Conservation (phyloP, 1,140 invertebrate genomes). For the Procambarus virginalis region DNA sequence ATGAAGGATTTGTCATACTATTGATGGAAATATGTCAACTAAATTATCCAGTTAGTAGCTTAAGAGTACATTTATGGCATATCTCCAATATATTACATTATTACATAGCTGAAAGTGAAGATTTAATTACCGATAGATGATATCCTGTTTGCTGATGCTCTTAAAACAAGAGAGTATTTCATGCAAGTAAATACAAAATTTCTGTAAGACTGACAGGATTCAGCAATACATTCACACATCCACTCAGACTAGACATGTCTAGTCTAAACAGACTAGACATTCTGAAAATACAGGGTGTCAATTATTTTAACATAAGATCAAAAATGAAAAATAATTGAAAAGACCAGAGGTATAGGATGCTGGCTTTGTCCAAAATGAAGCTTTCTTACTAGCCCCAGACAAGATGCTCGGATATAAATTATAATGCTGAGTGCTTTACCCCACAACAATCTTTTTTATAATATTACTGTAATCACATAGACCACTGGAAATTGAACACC, state of each 20-base stretch:
- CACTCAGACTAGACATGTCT: slow-evolving; percentile 47
- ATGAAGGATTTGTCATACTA: no score
- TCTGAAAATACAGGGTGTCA: slow-evolving; percentile 11
- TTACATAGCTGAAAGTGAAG: no score
- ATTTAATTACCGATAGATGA: no score
- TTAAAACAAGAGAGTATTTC: not conserved
- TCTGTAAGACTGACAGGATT: slow-evolving; percentile 11
- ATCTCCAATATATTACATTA: no score
- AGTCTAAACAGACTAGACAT: not conserved
- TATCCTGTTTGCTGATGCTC: no score
- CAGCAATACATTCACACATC: slow-evolving; percentile 24
- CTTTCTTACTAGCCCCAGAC: no score
- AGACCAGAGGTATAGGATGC: not conserved
- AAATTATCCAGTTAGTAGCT: no score
- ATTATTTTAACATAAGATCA: not conserved
- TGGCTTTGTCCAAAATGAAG: no score
- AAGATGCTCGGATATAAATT: no score
- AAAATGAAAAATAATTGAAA: slow-evolving; percentile 7
- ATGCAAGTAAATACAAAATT: not conserved
- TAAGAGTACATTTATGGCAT: no score
- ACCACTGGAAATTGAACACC: not conserved
- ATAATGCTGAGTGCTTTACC: not conserved
- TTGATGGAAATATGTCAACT: no score
- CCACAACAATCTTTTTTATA: no score
- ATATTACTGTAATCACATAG: not conserved